phyloP scores from a whole-genome alignment of 1,140 invertebrate genomes.

The Pseudachorutes palmiensis region DNA sequence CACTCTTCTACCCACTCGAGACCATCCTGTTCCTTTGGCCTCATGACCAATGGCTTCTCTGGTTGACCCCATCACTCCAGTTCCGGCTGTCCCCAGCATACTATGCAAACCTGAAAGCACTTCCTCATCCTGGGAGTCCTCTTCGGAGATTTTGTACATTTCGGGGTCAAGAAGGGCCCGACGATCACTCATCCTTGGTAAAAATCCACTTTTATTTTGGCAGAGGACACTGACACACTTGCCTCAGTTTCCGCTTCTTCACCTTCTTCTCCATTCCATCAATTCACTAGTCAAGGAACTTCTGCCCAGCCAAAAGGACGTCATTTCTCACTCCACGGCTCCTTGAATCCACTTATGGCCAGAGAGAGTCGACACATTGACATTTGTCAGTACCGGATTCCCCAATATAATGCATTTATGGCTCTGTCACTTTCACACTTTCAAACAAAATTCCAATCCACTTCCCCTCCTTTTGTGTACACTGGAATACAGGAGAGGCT shows the following conservation, averaged over 20 bases:
- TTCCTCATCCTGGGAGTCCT: slow-evolving; percentile 36
- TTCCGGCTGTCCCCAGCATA: not conserved
- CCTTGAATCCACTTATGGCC: not conserved
- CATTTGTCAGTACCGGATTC: not conserved
- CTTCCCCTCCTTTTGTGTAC: too few species aligned
- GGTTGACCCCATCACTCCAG: not conserved
- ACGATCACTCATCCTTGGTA: slow-evolving; percentile 28
- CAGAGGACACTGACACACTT: too few species aligned
- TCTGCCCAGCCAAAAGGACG: too few species aligned
- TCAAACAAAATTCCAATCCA: too few species aligned
- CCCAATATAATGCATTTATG: not conserved
- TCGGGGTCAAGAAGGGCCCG: slow-evolving; percentile 28
- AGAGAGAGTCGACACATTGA: not conserved
- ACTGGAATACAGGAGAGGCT: too few species aligned
- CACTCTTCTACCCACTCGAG: too few species aligned
- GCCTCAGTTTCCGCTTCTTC: too few species aligned
- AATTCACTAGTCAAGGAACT: too few species aligned
- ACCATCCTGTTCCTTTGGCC: too few species aligned
- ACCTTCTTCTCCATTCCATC: too few species aligned
- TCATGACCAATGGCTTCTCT: too few species aligned
- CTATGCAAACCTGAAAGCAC: slow-evolving; percentile 8
- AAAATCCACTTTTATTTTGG: too few species aligned
- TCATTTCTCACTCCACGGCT: not conserved
- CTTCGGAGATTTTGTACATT: slow-evolving; percentile 37
- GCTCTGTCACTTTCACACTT: not conserved